Evolutionary conservation across 2,888 invertebrate species (phyloP).

Genomic region (Cremastinae sp.): DNA sequence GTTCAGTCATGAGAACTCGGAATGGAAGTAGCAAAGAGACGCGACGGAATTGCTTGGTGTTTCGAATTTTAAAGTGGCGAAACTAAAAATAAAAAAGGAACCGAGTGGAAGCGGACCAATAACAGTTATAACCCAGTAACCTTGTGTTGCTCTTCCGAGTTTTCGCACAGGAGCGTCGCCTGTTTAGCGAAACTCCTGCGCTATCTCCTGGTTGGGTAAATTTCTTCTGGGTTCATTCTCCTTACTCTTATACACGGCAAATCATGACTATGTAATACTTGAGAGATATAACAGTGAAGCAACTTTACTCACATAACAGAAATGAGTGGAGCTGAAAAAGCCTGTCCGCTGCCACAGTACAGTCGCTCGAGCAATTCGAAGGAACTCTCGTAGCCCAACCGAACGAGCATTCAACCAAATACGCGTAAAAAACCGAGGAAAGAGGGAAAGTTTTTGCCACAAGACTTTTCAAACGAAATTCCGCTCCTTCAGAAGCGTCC

Average conservation of each 20-base stretch:
- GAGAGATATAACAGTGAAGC: constrained; percentile 33
- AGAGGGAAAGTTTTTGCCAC: constrained; percentile 23
- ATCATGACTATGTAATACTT: constrained; percentile 6
- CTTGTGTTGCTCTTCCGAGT: constrained; percentile 18
- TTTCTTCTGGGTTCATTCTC: constrained; percentile 34
- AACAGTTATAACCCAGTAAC: constrained; percentile 53
- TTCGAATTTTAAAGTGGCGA: constrained; percentile 37
- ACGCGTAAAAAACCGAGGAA: constrained; percentile 28
- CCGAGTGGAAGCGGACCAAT: constrained; percentile 35
- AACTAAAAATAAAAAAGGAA: too few relatives aligned
- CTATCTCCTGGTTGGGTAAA: constrained; percentile 46
- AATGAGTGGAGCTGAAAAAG: constrained; percentile 42
- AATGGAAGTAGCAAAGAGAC: constrained; percentile 13
- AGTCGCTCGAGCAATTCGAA: constrained; percentile 35
- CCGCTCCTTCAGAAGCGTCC: too few relatives aligned
- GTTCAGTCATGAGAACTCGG: constrained; percentile 12
- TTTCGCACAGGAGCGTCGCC: constrained; percentile 32
- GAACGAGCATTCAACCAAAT: constrained; percentile 46
- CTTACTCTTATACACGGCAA: constrained; percentile 35
- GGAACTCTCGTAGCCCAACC: constrained; percentile 51
- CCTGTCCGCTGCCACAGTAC: constrained; percentile 43
- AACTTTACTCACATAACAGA: constrained; percentile 31
- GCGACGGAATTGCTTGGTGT: constrained; percentile 11
- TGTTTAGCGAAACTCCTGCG: constrained; percentile 42
- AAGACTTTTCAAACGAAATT: constrained; percentile 50